phyloP scores from a whole-genome alignment of 2,113 vertebrate genomes.

The Podarcis cretensis region DNA sequence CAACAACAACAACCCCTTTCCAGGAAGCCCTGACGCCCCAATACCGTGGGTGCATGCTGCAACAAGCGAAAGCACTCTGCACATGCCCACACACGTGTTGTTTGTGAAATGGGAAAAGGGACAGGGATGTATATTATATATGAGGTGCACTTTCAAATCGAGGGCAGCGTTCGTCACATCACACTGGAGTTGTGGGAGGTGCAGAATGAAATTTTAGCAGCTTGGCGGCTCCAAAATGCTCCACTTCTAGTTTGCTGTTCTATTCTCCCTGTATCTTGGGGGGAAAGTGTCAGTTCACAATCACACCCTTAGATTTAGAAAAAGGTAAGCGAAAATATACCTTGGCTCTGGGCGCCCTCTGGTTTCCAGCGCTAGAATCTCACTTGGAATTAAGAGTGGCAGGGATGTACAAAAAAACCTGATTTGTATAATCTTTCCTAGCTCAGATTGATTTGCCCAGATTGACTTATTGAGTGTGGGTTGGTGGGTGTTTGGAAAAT shows the following conservation, averaged over 20 bases:
- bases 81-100: not conserved
- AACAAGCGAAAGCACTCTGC: not conserved
- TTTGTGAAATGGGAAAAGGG: not conserved
- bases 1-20: not conserved
- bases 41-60: not conserved
- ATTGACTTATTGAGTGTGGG: not conserved
- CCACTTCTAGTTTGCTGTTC: too few relatives aligned
- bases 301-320: too few relatives aligned
- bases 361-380: not conserved
- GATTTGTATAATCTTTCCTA: not conserved
- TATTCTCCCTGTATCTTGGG: too few relatives aligned
- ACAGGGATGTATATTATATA: not conserved
- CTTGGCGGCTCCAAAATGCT: not conserved
- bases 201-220: too few relatives aligned
- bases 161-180: not conserved
- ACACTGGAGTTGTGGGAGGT: too few relatives aligned
- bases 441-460: not conserved
- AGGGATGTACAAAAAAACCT: not conserved
- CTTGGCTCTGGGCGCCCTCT: not conserved
- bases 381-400: not conserved
- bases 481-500: too few relatives aligned
- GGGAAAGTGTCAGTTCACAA: too few relatives aligned
- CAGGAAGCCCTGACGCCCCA: not conserved
- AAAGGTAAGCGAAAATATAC: not conserved
- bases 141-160: not conserved